These are phyloP conservation scores for Chelonoidis abingdonii DNA, from an alignment of 2,113 vertebrate genomes.

Conservation along the genomic window DNA sequence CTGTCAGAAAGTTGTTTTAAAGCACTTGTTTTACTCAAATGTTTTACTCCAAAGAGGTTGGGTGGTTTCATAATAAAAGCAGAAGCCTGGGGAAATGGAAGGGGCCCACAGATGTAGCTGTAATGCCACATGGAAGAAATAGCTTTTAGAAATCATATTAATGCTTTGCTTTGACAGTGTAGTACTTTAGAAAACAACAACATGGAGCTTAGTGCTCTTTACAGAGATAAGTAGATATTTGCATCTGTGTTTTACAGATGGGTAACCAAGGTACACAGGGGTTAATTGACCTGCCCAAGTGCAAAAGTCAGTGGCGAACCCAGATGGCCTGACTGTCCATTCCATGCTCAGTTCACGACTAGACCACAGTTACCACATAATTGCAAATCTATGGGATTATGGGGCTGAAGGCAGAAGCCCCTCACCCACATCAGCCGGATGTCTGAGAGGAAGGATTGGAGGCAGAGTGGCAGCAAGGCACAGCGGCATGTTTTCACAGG, in stretches of 20 bases:
- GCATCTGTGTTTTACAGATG: not conserved
- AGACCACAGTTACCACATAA: accelerated
- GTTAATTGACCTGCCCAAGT: not conserved
- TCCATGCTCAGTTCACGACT: not conserved
- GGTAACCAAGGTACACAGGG: not conserved
- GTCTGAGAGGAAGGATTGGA: not conserved
- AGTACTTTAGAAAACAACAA: not conserved
- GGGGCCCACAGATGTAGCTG: not conserved
- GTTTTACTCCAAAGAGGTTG: not conserved
- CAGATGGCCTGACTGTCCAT: accelerated
- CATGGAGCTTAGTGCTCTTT: not conserved
- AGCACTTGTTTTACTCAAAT: not conserved
- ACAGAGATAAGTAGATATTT: not conserved
- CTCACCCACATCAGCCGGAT: not conserved
- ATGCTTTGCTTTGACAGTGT: not conserved
- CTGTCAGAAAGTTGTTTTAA: not conserved
- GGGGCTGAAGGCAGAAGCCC: not conserved
- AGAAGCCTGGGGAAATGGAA: not conserved
- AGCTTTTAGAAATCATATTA: not conserved
- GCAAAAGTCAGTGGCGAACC: not conserved
- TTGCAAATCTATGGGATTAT: not conserved
- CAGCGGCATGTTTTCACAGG: not conserved
- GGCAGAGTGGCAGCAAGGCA: not conserved
- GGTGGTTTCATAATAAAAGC: not conserved
- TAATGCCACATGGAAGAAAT: not conserved